phyloP scores from a whole-genome alignment of 2,797 vertebrate genomes.

The Ctenosaura bakeri region DNA sequence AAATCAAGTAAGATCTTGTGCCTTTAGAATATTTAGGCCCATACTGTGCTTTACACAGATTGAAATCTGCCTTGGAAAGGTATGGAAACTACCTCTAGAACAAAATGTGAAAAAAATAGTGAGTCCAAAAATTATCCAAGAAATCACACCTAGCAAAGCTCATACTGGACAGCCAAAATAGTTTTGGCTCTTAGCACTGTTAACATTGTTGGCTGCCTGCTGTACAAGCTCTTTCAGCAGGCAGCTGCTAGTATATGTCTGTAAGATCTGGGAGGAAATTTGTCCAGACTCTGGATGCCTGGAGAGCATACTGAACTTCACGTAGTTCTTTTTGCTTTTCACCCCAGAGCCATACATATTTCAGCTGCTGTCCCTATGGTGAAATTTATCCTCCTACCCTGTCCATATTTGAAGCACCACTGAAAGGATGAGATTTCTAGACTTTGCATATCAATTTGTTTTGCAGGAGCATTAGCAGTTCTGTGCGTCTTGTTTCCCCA shows the following conservation, averaged over 20 bases:
- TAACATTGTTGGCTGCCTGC: neutral
- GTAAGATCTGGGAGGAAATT: neutral
- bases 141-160: neutral
- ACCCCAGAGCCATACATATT: neutral
- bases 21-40: no score
- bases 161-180: neutral
- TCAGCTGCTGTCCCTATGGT: rapidly evolving
- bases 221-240: neutral
- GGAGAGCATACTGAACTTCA: neutral
- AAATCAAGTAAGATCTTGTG: no score
- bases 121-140: neutral
- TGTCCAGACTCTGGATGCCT: neutral
- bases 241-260: neutral
- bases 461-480: no score
- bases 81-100: no score
- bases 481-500: no score
- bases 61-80: no score
- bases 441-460: neutral
- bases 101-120: no score
- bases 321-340: rapidly evolving
- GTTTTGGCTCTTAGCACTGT: neutral
- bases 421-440: neutral
- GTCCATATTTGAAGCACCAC: neutral
- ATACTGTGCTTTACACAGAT: no score
- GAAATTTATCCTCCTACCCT: neutral